phyloP scores from a whole-genome alignment of 2,888 invertebrate genomes.

The Leptinotarsa haldemani region DNA sequence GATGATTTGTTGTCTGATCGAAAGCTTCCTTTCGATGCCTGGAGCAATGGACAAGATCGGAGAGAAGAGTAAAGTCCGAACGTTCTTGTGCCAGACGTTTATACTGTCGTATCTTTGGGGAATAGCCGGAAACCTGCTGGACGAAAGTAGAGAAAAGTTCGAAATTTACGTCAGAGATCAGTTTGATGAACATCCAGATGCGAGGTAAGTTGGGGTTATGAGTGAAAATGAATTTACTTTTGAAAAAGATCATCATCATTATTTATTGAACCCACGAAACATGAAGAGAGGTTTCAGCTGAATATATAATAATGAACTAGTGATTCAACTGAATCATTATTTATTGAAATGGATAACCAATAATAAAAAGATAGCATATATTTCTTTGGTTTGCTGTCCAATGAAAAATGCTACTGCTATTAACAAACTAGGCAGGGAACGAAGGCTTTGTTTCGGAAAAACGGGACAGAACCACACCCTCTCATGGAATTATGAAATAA shows the following conservation, averaged over 20 bases:
- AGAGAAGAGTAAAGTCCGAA: slow-evolving; percentile 73
- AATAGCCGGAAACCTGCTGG: slow-evolving; percentile 85
- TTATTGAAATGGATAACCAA: too few species aligned
- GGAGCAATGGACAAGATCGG: slow-evolving; percentile 65
- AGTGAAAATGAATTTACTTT: neutral
- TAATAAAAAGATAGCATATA: too few species aligned
- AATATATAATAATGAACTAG: too few species aligned
- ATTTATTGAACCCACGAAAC: too few species aligned
- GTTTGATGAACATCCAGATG: slow-evolving; percentile 78
- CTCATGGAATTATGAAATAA: too few species aligned
- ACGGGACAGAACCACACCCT: too few species aligned
- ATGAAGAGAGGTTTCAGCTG: too few species aligned
- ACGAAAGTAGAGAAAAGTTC: slow-evolving; percentile 75
- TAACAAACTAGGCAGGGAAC: too few species aligned
- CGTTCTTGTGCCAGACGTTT: slow-evolving; percentile 80
- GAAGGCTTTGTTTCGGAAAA: too few species aligned
- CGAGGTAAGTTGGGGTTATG: slow-evolving; percentile 65
- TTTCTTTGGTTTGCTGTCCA: too few species aligned
- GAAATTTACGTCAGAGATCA: slow-evolving; percentile 77
- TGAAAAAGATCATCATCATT: neutral
- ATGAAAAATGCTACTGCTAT: too few species aligned
- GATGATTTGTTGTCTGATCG: slow-evolving; percentile 79
- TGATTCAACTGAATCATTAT: too few species aligned
- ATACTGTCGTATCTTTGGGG: slow-evolving; percentile 87
- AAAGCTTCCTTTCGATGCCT: slow-evolving; percentile 75